phyloP scores from a whole-genome alignment of 2,797 vertebrate genomes.

The Brachyalestes nurse region DNA sequence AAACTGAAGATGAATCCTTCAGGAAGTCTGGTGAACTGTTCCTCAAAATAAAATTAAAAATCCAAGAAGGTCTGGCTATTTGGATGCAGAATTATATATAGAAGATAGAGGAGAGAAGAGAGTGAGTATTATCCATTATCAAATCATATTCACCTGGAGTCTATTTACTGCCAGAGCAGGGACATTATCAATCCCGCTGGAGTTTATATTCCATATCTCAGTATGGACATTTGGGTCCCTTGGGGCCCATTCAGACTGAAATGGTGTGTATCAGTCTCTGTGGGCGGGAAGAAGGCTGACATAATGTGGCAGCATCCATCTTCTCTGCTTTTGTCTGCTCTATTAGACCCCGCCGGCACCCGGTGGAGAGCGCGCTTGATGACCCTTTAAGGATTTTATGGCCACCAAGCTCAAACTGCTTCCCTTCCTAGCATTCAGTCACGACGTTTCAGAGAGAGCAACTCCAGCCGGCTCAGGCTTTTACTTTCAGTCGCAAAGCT shows the following conservation, averaged over 20 bases:
- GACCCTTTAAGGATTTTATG: conserved; percentile 49
- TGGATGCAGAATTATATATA: too few relatives aligned
- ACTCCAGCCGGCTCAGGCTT: not conserved
- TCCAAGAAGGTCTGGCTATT: too few relatives aligned
- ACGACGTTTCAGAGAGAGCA: conserved; percentile 2
- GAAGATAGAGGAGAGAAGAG: conserved; percentile 3
- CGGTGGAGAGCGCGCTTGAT: conserved; percentile 35
- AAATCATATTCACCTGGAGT: conserved; percentile 34
- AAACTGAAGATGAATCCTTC: too few relatives aligned
- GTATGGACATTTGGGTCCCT: conserved; percentile 48
- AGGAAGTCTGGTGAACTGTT: too few relatives aligned
- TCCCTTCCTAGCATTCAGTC: conserved; percentile 29
- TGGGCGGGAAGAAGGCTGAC: conserved; percentile 8
- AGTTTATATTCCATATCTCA: conserved; percentile 53
- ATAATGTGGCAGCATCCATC: conserved; percentile 26
- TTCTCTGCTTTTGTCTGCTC: conserved; percentile 37
- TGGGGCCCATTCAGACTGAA: conserved; percentile 45
- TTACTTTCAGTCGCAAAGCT: not conserved
- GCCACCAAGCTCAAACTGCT: conserved; percentile 30
- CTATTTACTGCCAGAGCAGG: conserved; percentile 40
- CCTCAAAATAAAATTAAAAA: too few relatives aligned
- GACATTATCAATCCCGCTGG: conserved; percentile 43
- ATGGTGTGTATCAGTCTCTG: conserved; percentile 45
- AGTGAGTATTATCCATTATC: conserved; percentile 2
- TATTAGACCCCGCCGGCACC: conserved; percentile 28